These are phyloP conservation scores for Drosophila setosimentum DNA, from an alignment of 2,888 invertebrate species.

Conservation along the genomic window DNA sequence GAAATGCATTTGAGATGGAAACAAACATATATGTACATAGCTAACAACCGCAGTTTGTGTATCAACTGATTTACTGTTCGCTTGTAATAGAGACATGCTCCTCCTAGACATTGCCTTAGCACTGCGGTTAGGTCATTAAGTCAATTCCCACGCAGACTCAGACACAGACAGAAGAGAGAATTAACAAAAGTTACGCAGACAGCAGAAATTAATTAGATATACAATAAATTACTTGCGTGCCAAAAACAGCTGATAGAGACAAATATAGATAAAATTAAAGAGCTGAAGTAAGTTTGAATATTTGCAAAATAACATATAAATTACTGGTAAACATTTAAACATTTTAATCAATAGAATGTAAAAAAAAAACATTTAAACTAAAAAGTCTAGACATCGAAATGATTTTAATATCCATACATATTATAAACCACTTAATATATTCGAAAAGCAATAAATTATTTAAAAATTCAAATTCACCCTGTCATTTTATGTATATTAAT, in stretches of 20 bases:
- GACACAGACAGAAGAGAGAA: slow-evolving; percentile 21
- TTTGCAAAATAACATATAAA: too few relatives aligned
- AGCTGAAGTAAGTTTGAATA: not conserved
- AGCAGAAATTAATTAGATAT: slow-evolving; percentile 77
- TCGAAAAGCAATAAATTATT: not conserved
- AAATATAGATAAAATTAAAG: slow-evolving; percentile 8
- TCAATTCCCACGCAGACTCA: slow-evolving; percentile 32
- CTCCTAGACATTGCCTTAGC: slow-evolving; percentile 13
- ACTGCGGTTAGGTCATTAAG: slow-evolving; percentile 58
- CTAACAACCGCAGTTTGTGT: slow-evolving; percentile 10
- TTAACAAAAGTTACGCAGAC: slow-evolving; percentile 62
- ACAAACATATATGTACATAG: not conserved
- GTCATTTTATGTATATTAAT: not conserved
- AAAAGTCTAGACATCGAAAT: not conserved
- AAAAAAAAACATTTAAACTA: not conserved
- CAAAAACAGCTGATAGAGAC: slow-evolving; percentile 50
- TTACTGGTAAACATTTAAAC: not conserved
- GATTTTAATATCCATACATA: not conserved
- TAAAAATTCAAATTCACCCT: rapidly evolving
- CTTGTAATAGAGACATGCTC: slow-evolving; percentile 56
- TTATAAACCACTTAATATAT: not conserved
- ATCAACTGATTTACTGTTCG: slow-evolving; percentile 27
- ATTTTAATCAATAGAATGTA: not conserved
- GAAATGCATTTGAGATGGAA: slow-evolving; percentile 16
- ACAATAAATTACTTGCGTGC: slow-evolving; percentile 75